A percentile compares a stretch with the other conserved stretches of the same genome.
phyloP scores from a whole-genome alignment of 2,797 vertebrate genomes.

The Siniperca obscura region DNA sequence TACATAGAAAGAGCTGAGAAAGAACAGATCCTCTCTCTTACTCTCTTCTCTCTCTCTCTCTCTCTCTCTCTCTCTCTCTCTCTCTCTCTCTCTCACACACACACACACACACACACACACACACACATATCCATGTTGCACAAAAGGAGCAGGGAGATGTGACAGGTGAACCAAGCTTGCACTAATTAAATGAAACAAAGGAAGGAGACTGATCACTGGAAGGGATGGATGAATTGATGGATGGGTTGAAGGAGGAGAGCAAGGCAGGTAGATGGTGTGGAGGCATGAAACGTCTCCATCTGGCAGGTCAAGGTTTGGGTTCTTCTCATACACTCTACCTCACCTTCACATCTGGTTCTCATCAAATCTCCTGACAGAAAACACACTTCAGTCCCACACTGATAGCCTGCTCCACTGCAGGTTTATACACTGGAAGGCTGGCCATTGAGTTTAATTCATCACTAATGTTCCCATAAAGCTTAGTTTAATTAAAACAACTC shows the following conservation, averaged over 20 bases:
- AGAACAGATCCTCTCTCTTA: conserved; percentile 49
- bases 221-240: conserved; percentile 19
- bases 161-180: conserved; percentile 20
- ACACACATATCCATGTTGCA: not conserved
- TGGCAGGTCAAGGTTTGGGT: conserved; percentile 61
- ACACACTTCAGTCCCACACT: conserved; percentile 18
- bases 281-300: conserved; percentile 50
- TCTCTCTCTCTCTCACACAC: no score
- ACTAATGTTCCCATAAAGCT: conserved; percentile 33
- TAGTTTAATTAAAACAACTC: conserved; percentile 53
- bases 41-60: not conserved
- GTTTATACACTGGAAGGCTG: conserved; percentile 2
- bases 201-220: conserved; percentile 5
- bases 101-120: not conserved
- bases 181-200: conserved; percentile 13
- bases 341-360: conserved; percentile 59
- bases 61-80: not conserved
- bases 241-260: conserved; percentile 18
- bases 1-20: conserved; percentile 57
- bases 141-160: conserved; percentile 6
- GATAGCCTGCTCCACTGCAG: conserved; percentile 8
- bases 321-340: conserved; percentile 9
- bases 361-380: conserved; percentile 55
- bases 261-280: conserved; percentile 26
- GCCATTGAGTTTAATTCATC: conserved; percentile 23